phyloP scores from a whole-genome alignment of 2,113 vertebrate species.

The Callochromis pleurospilus region DNA sequence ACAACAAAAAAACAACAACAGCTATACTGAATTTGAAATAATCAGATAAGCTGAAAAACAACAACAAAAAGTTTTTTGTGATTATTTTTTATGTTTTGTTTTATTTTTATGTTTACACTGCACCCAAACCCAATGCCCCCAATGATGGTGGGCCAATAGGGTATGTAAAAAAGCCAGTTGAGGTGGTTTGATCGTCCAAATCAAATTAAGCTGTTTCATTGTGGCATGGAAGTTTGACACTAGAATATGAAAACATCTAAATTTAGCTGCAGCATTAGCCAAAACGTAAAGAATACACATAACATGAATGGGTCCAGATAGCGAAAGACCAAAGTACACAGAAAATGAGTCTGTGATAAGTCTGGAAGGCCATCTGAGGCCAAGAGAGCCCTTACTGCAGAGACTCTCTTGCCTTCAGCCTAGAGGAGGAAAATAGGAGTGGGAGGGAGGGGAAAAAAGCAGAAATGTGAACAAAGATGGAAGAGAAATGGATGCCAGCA shows the following conservation, averaged over 20 bases:
- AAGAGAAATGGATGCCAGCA: not conserved
- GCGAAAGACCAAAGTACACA: not conserved
- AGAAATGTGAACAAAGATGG: not conserved
- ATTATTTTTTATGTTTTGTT: not conserved
- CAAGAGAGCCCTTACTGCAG: not conserved
- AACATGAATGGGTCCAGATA: not conserved
- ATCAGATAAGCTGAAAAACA: not conserved
- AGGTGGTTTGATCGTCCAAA: not conserved
- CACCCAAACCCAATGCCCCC: not conserved
- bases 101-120: not conserved
- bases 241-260: not conserved
- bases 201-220: not conserved
- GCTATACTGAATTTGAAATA: not conserved
- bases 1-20: not conserved
- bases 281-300: not conserved
- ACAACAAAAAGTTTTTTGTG: not conserved
- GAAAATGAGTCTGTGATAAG: not conserved
- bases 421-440: not conserved
- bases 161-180: not conserved
- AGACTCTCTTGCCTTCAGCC: not conserved
- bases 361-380: not conserved
- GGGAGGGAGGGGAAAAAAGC: rapidly evolving
- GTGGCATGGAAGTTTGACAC: not conserved
- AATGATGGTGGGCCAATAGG: not conserved
- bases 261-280: not conserved